Evolutionary conservation across 2,113 vertebrate genomes (phyloP).

Genomic region (Arizona elegans): DNA sequence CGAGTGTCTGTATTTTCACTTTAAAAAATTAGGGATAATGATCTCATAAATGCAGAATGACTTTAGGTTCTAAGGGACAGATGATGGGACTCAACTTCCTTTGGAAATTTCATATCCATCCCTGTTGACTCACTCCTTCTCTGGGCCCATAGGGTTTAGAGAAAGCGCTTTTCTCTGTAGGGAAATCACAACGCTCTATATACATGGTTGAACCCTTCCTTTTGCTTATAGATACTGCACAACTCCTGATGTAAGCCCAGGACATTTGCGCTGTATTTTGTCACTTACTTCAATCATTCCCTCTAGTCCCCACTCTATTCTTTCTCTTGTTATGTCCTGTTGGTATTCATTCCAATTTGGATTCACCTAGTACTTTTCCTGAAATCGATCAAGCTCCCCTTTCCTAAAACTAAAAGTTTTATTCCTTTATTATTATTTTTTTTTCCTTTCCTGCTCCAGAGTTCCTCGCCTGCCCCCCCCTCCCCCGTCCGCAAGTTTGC

Average conservation of each 20-base stretch:
- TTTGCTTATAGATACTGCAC: background rate
- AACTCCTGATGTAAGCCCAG: background rate
- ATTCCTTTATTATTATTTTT: background rate
- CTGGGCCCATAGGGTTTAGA: background rate
- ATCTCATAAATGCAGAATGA: background rate
- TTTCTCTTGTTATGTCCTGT: background rate
- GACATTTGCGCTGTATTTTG: background rate
- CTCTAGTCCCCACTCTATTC: background rate
- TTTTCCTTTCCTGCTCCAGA: background rate
- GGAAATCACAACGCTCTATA: background rate
- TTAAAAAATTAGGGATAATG: background rate
- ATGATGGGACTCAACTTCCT: background rate
- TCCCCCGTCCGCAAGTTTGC: background rate
- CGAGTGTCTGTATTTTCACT: background rate
- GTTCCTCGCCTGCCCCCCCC: too few relatives aligned
- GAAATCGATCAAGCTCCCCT: background rate
- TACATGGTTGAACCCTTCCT: background rate
- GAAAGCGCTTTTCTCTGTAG: background rate
- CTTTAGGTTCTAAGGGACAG: background rate
- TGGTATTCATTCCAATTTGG: background rate
- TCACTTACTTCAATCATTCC: background rate
- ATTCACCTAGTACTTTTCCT: background rate
- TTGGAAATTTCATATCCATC: background rate
- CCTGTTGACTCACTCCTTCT: background rate
- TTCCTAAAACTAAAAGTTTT: background rate